phyloP scores from a whole-genome alignment of 2,888 invertebrate genomes.

The Tortrix viridana region DNA sequence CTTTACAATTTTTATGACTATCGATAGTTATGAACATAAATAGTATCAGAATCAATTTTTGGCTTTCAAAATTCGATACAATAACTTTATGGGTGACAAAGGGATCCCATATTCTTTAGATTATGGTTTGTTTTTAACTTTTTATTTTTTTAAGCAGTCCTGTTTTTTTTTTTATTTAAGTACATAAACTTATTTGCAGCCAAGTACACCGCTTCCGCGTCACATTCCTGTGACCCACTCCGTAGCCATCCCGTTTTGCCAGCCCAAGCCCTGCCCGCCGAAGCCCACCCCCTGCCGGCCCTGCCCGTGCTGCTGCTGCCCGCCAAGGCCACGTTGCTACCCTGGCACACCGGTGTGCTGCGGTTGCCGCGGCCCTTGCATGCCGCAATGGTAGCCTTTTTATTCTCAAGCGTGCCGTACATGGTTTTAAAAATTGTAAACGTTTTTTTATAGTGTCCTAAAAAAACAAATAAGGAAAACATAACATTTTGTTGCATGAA shows the following conservation, averaged over 20 bases:
- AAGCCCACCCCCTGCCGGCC: constrained; percentile 81
- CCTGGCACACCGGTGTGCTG: constrained; percentile 72
- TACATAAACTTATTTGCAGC: constrained; percentile 49
- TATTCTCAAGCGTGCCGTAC: neutral
- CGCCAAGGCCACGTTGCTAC: constrained; percentile 72
- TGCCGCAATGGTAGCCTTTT: constrained; percentile 71
- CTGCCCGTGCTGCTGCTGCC: constrained; percentile 82
- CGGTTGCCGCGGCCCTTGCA: constrained; percentile 69
- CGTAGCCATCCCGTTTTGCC: constrained; percentile 81
- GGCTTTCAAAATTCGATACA: too few relatives aligned
- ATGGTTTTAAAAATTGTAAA: neutral
- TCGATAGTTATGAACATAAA: too few relatives aligned
- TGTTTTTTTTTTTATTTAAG: too few relatives aligned
- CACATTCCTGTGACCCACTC: constrained; percentile 57
- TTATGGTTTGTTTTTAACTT: too few relatives aligned
- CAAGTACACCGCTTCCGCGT: constrained; percentile 54
- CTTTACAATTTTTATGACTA: too few relatives aligned
- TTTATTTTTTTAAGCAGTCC: too few relatives aligned
- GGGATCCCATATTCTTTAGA: too few relatives aligned
- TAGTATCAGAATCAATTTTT: too few relatives aligned
- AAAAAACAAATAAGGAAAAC: too few relatives aligned
- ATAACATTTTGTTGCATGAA: too few relatives aligned
- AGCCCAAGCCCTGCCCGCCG: constrained; percentile 81
- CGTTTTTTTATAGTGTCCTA: too few relatives aligned
- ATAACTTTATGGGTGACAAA: too few relatives aligned